Conservation (phyloP, 2,113 vertebrate genomes). For the Gobio gobio region DNA sequence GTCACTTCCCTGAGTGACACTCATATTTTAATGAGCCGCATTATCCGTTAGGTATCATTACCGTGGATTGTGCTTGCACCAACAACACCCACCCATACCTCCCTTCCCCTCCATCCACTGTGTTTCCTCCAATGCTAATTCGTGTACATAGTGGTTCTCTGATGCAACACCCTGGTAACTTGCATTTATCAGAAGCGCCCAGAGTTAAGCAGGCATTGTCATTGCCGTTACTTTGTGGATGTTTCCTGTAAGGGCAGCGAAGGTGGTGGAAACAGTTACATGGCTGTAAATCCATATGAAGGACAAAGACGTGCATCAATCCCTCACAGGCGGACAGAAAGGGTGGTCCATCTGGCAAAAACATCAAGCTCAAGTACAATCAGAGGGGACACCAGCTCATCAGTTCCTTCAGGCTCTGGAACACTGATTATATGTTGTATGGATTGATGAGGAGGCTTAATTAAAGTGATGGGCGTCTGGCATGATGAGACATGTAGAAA, state of each 20-base stretch:
- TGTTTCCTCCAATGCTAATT: constrained; percentile 48
- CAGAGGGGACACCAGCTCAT: constrained; percentile 40
- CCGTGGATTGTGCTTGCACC: constrained; percentile 19
- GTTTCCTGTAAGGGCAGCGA: neutral
- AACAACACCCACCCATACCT: neutral
- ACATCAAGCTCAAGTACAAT: constrained; percentile 50
- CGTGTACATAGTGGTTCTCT: constrained; percentile 34
- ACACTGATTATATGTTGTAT: constrained; percentile 42
- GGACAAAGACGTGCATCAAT: constrained; percentile 54
- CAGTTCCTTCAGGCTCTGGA: constrained; percentile 23
- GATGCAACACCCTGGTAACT: constrained; percentile 54
- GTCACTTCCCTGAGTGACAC: constrained; percentile 39
- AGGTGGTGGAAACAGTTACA: neutral
- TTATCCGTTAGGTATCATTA: constrained; percentile 38
- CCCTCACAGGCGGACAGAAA: constrained; percentile 38
- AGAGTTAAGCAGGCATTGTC: constrained; percentile 4
- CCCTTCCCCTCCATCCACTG: neutral
- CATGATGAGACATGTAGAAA: constrained; percentile 1
- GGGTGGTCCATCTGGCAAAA: constrained; percentile 56
- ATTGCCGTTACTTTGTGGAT: constrained; percentile 1
- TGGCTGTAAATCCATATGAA: constrained; percentile 50
- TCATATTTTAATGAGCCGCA: constrained; percentile 52
- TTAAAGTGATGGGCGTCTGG: constrained; percentile 46
- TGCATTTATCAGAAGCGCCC: constrained; percentile 47
- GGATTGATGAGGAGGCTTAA: constrained; percentile 45